Evolutionary conservation across 2,888 invertebrate species (phyloP).

Genomic region (Oscheius sp.): DNA sequence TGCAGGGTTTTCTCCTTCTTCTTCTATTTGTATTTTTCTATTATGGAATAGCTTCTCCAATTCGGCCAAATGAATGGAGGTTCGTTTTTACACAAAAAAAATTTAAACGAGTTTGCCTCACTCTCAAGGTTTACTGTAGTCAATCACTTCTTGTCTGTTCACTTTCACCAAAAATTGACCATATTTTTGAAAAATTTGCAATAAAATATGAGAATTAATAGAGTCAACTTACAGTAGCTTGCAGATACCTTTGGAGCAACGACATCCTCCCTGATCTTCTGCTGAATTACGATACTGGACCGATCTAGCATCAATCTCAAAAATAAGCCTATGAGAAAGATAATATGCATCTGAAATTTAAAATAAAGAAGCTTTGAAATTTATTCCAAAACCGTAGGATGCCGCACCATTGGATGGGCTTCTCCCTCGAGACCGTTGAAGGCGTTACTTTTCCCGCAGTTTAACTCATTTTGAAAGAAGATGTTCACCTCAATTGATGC

Average conservation of each 20-base stretch:
- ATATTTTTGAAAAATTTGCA: no score
- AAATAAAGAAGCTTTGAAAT: no score
- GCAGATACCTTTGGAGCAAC: background rate
- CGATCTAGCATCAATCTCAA: background rate
- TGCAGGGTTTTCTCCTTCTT: background rate
- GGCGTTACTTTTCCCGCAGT: background rate
- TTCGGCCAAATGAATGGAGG: background rate
- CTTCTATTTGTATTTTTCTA: background rate
- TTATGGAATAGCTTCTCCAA: background rate
- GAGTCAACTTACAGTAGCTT: no score
- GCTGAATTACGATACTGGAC: background rate
- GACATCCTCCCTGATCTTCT: background rate
- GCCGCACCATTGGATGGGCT: background rate
- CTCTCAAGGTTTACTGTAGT: no score
- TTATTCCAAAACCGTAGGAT: constrained; percentile 8
- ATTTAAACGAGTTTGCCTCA: no score
- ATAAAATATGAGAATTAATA: no score
- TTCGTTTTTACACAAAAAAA: no score
- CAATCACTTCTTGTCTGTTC: no score
- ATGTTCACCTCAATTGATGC: constrained; percentile 34
- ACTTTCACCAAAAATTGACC: no score
- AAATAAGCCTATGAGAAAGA: no score
- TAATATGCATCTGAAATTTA: no score
- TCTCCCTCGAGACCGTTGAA: background rate
- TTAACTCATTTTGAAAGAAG: background rate